Base-by-base conservation (phyloP, 2,113 vertebrate species). In the Procavia capensis region DNA sequence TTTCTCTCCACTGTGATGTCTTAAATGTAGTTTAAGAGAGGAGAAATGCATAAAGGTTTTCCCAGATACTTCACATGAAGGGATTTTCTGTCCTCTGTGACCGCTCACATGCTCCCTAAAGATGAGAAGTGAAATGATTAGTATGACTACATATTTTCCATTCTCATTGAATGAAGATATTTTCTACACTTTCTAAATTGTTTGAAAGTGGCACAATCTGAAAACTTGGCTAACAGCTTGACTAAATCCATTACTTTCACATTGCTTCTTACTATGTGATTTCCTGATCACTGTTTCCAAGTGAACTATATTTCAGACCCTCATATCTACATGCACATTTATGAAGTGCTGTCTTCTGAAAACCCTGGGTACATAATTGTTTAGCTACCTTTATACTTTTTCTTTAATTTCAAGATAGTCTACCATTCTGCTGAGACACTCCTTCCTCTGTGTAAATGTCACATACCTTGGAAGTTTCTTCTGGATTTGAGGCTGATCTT, bases 11-110 rank as follows among this genome's bases (percentile, higher is more conserved):
- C n/a, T 90, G 85, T 96, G 97, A 0, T 43, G 92, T 24, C 90
- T 89, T 31, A 79, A 29, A 1, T 97, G 97, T 45, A 74, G 61
- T 22, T 20, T 27, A 3, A 98, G 96, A 19, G 61, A 61, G 2
- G 82, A 64, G 59, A 41, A 29, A 64, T 63, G 87, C 34, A 2
- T 59, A 43, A 94, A 95, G 9, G 78, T 10, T 68, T 92, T 92
- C 82, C 93, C 81, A 22, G 78, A 94, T 0, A 66, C 31, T 2
- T 64, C 16, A 22, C 83, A 93, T 2, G 0, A 4, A 0, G 82
- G 70, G 4, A 43, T 31, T 29, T 47, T 94, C 64, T 92, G 76
- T 72, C 29, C n/a, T 27, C 6, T 45, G 59, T 72, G 85, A 59
- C 41, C 16, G 6, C 3, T 66, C 43, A 24, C 4, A 1, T 36